These are phyloP conservation scores for Pyrrhosoma nymphula DNA, from an alignment of 2,888 invertebrate genomes.

Conservation along the genomic window DNA sequence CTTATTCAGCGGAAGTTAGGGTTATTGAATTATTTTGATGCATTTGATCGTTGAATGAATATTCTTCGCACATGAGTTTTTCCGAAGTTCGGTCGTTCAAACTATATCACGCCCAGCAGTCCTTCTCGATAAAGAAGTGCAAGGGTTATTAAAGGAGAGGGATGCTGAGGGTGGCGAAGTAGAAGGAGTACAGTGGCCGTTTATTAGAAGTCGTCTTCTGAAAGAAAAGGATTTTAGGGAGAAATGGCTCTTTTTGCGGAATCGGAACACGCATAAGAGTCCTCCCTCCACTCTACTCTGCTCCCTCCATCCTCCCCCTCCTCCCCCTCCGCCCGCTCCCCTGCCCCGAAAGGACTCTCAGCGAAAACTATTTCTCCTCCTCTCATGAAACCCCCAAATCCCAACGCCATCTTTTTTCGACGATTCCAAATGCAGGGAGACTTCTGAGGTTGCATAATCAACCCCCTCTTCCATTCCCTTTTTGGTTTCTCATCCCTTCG, in stretches of 20 bases:
- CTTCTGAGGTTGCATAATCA: background rate
- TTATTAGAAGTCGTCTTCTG: background rate
- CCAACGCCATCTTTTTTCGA: background rate
- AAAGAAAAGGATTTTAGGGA: background rate
- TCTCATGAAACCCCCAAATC: background rate
- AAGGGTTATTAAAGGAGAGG: no score
- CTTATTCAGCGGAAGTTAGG: background rate
- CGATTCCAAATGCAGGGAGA: background rate
- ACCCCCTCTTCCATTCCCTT: background rate
- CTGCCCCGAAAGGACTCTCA: no score
- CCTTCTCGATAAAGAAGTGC: no score
- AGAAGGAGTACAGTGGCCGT: background rate
- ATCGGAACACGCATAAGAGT: background rate
- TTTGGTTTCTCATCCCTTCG: background rate
- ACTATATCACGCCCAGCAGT: no score
- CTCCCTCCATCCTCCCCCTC: background rate
- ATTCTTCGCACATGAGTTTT: background rate
- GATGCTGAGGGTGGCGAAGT: no score
- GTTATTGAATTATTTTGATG: background rate
- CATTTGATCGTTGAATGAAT: background rate
- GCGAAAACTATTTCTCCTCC: background rate
- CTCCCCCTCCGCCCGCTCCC: background rate
- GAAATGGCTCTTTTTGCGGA: background rate
- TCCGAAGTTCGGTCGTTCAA: no score
- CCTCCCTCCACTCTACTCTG: background rate